Conservation (phyloP, 2,797 vertebrate species). For the Perodicticus potto region DNA sequence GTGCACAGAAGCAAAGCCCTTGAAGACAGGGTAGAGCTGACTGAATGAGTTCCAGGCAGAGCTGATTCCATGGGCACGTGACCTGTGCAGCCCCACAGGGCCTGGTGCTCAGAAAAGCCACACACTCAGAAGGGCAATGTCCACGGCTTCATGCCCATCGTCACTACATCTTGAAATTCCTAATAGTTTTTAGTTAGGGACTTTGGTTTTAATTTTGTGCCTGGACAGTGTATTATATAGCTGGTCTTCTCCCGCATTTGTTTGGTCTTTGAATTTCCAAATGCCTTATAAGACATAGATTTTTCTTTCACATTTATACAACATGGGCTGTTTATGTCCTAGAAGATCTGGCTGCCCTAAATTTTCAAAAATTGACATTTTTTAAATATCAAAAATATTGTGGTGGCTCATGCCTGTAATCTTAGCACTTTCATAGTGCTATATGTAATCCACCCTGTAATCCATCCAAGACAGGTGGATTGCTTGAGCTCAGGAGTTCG, state of each 20-base stretch:
- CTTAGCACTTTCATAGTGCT: too few relatives aligned
- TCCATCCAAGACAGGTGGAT: too few relatives aligned
- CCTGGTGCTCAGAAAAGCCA: neutral
- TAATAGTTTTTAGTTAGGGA: neutral
- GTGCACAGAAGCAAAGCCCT: neutral
- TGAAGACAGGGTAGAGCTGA: too few relatives aligned
- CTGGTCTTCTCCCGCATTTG: neutral
- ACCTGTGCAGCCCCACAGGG: neutral
- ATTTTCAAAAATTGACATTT: neutral
- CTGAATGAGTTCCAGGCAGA: neutral
- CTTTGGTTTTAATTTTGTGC: neutral
- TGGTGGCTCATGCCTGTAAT: too few relatives aligned
- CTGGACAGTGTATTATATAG: too few relatives aligned
- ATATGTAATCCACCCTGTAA: too few relatives aligned
- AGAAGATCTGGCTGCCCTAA: neutral
- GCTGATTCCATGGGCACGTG: neutral
- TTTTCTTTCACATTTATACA: neutral
- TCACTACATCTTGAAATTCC: neutral
- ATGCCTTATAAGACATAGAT: neutral
- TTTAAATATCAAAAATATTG: too few relatives aligned
- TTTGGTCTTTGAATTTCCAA: conserved; percentile 3
- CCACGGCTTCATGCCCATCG: neutral
- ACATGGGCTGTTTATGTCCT: neutral
- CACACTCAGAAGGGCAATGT: neutral
- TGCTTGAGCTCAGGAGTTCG: too few relatives aligned